Conservation (phyloP, 2,113 vertebrate species). For the Dasyornis broadbenti region DNA sequence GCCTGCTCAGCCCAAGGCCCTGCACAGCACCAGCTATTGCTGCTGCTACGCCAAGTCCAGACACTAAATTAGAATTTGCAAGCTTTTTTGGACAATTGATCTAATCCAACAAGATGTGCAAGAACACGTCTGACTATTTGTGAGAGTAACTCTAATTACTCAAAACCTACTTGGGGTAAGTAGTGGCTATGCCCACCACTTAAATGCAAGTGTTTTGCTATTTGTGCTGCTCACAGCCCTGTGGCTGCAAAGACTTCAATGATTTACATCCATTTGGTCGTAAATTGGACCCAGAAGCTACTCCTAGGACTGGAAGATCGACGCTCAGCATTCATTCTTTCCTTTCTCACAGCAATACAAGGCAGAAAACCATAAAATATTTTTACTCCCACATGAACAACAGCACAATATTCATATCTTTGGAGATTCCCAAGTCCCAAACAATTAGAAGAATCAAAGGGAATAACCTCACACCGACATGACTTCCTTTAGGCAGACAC, state of each 20-base stretch:
- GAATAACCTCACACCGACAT: not conserved
- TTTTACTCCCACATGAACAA: not conserved
- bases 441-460: not conserved
- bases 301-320: not conserved
- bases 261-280: not conserved
- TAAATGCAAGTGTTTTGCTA: not conserved
- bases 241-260: not conserved
- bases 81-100: not conserved
- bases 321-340: not conserved
- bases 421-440: not conserved
- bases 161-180: not conserved
- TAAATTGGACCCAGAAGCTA: not conserved
- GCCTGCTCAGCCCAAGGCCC: too few species aligned
- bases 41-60: not conserved
- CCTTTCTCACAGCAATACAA: not conserved
- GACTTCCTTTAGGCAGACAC: not conserved
- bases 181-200: not conserved
- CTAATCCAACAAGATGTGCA: not conserved
- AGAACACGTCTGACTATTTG: not conserved
- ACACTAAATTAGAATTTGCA: not conserved
- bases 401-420: not conserved
- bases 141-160: not conserved
- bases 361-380: not conserved
- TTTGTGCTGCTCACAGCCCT: not conserved
- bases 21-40: not conserved